Evolutionary conservation across 2,888 invertebrate species (phyloP).

Genomic region (Aporophyla nigra): DNA sequence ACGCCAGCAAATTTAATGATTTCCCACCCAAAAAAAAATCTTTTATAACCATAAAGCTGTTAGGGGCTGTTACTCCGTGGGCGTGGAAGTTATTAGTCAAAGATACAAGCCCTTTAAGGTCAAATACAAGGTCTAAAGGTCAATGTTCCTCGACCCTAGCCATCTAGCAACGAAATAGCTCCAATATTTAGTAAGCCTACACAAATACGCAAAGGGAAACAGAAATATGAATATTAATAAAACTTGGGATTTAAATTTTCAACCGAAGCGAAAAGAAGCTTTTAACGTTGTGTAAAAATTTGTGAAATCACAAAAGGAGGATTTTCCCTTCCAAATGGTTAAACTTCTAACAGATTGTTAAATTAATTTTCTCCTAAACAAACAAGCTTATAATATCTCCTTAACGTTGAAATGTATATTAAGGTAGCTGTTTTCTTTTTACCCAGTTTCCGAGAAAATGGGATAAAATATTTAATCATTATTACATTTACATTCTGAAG

Average conservation of each 20-base stretch:
- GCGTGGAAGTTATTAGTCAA: neutral
- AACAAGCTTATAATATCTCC: conserved; percentile 56
- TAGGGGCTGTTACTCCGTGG: neutral
- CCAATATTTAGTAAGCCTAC: conserved; percentile 9
- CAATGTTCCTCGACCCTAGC: neutral
- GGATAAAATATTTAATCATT: conserved; percentile 45
- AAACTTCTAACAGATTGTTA: conserved; percentile 62
- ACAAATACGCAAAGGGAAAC: conserved; percentile 17
- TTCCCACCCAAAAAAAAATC: too few relatives aligned
- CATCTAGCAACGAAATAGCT: conserved; percentile 10
- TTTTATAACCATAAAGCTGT: conserved; percentile 8
- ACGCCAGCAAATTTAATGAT: too few relatives aligned
- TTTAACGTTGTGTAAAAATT: conserved; percentile 42
- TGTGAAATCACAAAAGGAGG: conserved; percentile 57
- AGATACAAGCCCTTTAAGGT: neutral
- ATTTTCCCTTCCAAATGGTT: conserved; percentile 52
- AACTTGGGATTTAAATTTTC: conserved; percentile 48
- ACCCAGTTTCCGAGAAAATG: conserved; percentile 19
- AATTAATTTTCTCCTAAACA: conserved; percentile 65
- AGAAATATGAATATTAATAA: conserved; percentile 51
- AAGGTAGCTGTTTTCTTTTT: conserved; percentile 43
- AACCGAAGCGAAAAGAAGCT: conserved; percentile 31
- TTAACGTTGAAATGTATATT: conserved; percentile 48
- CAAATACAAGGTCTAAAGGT: conserved; percentile 1
- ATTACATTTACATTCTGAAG: conserved; percentile 24